Base-by-base conservation (phyloP, 64 coral and sea anemone genomes). In the Dendronephthya gigantea region DNA sequence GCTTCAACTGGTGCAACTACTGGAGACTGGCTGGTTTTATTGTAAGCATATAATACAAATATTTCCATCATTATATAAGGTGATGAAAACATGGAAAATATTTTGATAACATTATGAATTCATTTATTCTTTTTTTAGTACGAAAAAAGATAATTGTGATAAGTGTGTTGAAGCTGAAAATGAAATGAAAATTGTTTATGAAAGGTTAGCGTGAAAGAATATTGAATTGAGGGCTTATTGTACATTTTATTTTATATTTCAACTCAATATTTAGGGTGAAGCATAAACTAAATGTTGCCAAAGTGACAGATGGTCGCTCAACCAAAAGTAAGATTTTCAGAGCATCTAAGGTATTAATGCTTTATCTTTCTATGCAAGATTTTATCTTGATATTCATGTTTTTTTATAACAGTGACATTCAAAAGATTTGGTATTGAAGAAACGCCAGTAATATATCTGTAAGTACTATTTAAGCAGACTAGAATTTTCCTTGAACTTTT, bases 1-100 rank as follows among this genome's bases (percentile, higher is more conserved):
- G 94, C 94, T 48, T 83, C 94, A n/a, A 97, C 94, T 30, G 94
- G 94, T 47, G 87, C 94, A 49, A 97, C 94, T 0, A 97, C 94
- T 23, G 94, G 94, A 76, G 94, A 93, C 22, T 97, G 94, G 94
- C 84, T 97, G 12, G 88, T 97, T 85, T 87, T 93, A 35, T 97
- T 97, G 94, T 97, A 87, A 97, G 94, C 85, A 2, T 29, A 16
- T n/a, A n/a, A n/a, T n/a, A n/a, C 4, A 49, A 34, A 0, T 19
- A 12, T 79, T 79, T 35, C 4, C 15, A 29, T 33, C 36, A 11
- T 14, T 33, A 33, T 4, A 45, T 45, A 17, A n/a, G 22, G 2
- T 6, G 58, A 66, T 22, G 6, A 66, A 66, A n/a, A 22, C 29
- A 66, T n/a, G 32, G 8, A 74, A 30, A 1, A 27, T 74, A n/a